These are phyloP conservation scores for Cnemophilus loriae DNA, from an alignment of 2,113 vertebrate genomes.

Conservation along the genomic window DNA sequence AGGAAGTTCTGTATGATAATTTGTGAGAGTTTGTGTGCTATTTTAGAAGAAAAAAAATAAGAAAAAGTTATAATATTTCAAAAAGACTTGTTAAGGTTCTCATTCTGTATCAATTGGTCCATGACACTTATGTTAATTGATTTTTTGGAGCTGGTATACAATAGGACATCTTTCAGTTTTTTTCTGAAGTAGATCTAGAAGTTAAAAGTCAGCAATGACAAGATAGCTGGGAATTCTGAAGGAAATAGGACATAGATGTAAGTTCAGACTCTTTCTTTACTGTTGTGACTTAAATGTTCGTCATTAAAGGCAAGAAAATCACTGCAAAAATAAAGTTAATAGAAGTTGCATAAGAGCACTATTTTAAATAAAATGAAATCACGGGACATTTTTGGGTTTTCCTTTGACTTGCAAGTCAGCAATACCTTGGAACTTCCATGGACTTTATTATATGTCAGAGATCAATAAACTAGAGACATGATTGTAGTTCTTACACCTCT, in stretches of 20 bases:
- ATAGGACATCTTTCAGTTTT: not conserved
- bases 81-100: not conserved
- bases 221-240: not conserved
- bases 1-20: not conserved
- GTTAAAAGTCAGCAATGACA: not conserved
- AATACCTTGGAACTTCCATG: not conserved
- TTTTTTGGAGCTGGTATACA: not conserved
- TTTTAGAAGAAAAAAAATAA: not conserved
- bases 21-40: not conserved
- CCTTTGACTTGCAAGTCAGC: not conserved
- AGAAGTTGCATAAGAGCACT: not conserved
- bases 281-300: not conserved
- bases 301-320: not conserved
- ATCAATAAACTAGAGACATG: not conserved
- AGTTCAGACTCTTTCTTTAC: not conserved
- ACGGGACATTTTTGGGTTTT: rapidly evolving
- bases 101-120: not conserved
- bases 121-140: not conserved
- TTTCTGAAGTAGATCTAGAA: not conserved
- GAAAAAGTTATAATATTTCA: not conserved
- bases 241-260: not conserved
- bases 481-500: not conserved
- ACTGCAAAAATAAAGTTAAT: not conserved
- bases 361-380: not conserved
- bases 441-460: not conserved